These are phyloP conservation scores for Psilopsiagon aurifrons DNA, from an alignment of 2,113 vertebrate genomes.

Conservation along the genomic window DNA sequence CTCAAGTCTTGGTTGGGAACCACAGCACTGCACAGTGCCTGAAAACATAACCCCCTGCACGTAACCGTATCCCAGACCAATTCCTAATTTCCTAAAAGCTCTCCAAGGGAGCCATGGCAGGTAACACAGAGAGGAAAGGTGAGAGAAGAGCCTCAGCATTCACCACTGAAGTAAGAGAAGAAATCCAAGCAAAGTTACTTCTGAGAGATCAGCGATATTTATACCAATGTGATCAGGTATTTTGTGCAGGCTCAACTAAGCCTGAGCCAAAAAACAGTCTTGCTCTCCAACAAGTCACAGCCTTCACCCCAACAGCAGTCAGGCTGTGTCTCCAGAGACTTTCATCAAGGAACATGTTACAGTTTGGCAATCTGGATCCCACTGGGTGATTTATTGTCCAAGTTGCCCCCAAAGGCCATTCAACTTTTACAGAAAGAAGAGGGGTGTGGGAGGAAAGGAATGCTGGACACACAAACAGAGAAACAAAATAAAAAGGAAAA, in stretches of 20 bases:
- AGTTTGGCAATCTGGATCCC: slow-evolving; percentile 18
- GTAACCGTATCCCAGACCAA: neutral
- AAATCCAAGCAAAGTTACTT: neutral
- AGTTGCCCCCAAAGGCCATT: neutral
- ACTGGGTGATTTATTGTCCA: neutral
- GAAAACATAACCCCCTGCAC: neutral
- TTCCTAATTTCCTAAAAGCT: neutral
- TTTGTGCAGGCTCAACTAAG: neutral
- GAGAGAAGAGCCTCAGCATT: neutral
- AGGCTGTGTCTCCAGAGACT: neutral
- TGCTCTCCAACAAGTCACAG: neutral
- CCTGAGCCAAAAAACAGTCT: neutral
- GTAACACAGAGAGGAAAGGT: neutral
- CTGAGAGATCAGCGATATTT: neutral
- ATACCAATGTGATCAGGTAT: neutral
- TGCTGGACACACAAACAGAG: neutral
- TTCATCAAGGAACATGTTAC: neutral
- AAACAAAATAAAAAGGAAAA: neutral
- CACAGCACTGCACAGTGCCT: neutral
- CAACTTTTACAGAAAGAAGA: neutral
- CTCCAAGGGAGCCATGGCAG: neutral
- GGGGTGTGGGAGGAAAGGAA: neutral
- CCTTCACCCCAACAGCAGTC: neutral
- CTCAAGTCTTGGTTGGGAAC: neutral
- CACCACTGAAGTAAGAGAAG: neutral